These are phyloP conservation scores for Xestia xanthographa DNA, from an alignment of 2,888 invertebrate species.

Conservation along the genomic window DNA sequence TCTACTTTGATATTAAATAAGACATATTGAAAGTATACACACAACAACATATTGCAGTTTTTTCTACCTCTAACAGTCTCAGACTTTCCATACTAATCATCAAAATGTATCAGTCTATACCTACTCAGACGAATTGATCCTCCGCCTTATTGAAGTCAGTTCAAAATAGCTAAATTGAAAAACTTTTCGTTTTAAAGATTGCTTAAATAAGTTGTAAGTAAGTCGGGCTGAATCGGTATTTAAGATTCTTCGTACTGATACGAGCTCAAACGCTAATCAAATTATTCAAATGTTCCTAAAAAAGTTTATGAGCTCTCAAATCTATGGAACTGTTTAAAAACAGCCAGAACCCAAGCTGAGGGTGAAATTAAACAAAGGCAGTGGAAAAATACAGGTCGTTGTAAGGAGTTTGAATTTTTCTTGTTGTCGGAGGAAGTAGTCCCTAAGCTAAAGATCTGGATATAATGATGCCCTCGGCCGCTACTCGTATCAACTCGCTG, in stretches of 20 bases:
- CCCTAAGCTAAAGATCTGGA: constrained; percentile 28
- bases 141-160: constrained; percentile 14
- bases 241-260: constrained; percentile 57
- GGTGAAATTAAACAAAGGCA: constrained; percentile 46
- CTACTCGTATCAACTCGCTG: constrained; percentile 43
- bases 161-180: constrained; percentile 51
- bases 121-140: background rate
- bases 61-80: background rate
- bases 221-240: constrained; percentile 50
- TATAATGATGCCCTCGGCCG: constrained; percentile 53
- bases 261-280: constrained; percentile 59
- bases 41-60: background rate
- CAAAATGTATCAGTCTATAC: background rate
- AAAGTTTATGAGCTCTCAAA: constrained; percentile 54
- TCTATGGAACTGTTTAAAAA: constrained; percentile 34
- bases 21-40: accelerated
- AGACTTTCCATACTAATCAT: background rate
- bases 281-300: constrained; percentile 60
- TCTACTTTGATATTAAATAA: background rate
- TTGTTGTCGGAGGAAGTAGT: constrained; percentile 35
- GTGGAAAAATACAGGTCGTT: constrained; percentile 32
- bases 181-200: constrained; percentile 54
- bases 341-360: constrained; percentile 21
- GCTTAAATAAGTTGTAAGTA: constrained; percentile 55
- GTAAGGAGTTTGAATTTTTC: constrained; percentile 42